Base-by-base conservation (phyloP, 2,888 invertebrate genomes). In the Trisateles emortualis region DNA sequence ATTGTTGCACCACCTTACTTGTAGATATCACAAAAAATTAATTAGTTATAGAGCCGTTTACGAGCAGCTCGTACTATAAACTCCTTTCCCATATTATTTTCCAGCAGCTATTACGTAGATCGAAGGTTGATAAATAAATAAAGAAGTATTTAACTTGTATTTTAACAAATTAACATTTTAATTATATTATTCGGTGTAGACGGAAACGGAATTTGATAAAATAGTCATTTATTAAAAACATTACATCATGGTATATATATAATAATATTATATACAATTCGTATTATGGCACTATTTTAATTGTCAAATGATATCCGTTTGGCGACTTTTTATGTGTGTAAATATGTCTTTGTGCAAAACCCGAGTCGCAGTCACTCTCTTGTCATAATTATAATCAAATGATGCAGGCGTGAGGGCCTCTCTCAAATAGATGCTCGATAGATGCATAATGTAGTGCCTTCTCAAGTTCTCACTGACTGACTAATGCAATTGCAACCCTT, bases 401-500 rank as follows among this genome's bases (percentile, higher is more conserved):
- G 2, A 33, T 14, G 33, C 9, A 14, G 13, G 6, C 9, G 13
- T 33, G 11, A 33, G 14, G 6, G 5, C 6, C 14, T 14, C 33
- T 33, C 33, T 14, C 14, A 14, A 33, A 14, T 33, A 6, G 33
- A 33, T 33, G 16, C 29, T 43, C 11, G 11, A 32, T n/a, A 30
- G 17, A 16, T 30, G 17, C 43, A 43, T 26, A 35, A 26, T 14
- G 44, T 44, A 38, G 24, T 44, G n/a, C 11, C 35, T 14, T 8
- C 8, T 36, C 26, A 32, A 10, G 10, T n/a, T n/a, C n/a, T n/a
- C 3, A 26, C 14, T 26, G 16, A 14, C 19, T 49, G 29, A 49
- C 42, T 14, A 50, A 50, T 50, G 42, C 38, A n/a, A 38, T 33
- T 24, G 41, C 29, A 50, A 39, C 43, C 50, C 36, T 50, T 43